phyloP scores from a whole-genome alignment of 1,140 invertebrate species.

The Camponotus floridanus region DNA sequence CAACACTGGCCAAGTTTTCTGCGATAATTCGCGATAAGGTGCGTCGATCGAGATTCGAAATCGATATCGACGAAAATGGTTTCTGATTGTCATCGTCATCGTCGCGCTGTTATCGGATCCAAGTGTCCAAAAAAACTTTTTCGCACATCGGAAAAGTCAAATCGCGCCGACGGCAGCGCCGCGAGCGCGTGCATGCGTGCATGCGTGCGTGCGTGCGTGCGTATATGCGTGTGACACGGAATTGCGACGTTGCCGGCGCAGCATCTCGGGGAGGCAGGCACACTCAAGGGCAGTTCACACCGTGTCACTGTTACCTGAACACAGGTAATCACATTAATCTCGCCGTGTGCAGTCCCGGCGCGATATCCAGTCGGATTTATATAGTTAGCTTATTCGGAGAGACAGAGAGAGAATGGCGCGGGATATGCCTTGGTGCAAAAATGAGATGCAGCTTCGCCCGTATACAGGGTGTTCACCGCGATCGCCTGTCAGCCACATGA shows the following conservation, averaged over 20 bases:
- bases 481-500: not conserved
- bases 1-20: not conserved
- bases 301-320: slow-evolving; percentile 76
- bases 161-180: slow-evolving; percentile 44
- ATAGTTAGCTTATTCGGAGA: slow-evolving; percentile 30
- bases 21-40: slow-evolving; percentile 9
- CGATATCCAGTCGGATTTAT: slow-evolving; percentile 33
- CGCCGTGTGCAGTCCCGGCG: slow-evolving; percentile 59
- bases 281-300: slow-evolving; percentile 75
- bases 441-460: not conserved
- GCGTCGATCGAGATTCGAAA: slow-evolving; percentile 8
- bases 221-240: slow-evolving; percentile 61
- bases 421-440: slow-evolving; percentile 24
- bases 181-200: no score
- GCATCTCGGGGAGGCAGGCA: slow-evolving; percentile 28
- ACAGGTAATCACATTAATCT: slow-evolving; percentile 73
- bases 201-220: no score
- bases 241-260: slow-evolving; percentile 71
- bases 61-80: slow-evolving; percentile 40
- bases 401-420: not conserved
- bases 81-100: not conserved
- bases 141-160: slow-evolving; percentile 61
- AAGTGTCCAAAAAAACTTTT: slow-evolving; percentile 49
- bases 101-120: not conserved
- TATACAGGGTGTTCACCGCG: not conserved